Base-by-base conservation (phyloP, 2,888 invertebrate genomes). In the Metalampra italica region DNA sequence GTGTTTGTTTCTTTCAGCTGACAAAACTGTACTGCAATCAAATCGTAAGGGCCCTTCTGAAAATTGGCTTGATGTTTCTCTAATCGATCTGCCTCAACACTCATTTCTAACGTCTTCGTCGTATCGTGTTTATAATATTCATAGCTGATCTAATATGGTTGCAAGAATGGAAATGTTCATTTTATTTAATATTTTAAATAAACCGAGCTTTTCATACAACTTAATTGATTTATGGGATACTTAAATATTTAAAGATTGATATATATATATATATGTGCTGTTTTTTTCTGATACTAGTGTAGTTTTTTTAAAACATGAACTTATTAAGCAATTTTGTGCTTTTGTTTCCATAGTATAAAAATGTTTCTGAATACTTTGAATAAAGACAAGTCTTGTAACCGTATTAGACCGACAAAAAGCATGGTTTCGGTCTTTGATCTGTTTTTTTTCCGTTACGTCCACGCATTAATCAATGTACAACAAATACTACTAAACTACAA, bases 21-120 rank as follows among this genome's bases (percentile, higher is more conserved):
- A 71, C 85, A 76, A 86, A 87, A 82, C 79, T 84, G 78, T 88
- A 87, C 87, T 76, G 75, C 88, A 72, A 77, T 67, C 81, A 83
- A 83, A 87, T 84, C 75, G 88, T 88, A 88, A 89, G 88, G 67
- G 75, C 67, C 64, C 72, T 60, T 59, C 40, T 61, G 52, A 57
- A 57, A 66, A 69, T 76, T 75, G 74, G 71, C 70, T 70, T 71
- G 62, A 71, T 62, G 50, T 62, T 39, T 42, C 29, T 53, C 58
- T 62, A 52, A 50, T 42, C 47, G 49, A 54, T 42, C 29, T 51
- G n/a, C 49, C 40, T 52, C 50, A 47, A 56, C 43, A 40, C 50
- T 59, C 66, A 68, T 71, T 48, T 56, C 61, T 68, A 69, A 68
- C 65, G 45, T 57, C 51, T 65, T 62, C 46, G 39, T 58, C 49